phyloP scores from a whole-genome alignment of 2,797 vertebrate genomes.

The Phrynocephalus guinanensis region DNA sequence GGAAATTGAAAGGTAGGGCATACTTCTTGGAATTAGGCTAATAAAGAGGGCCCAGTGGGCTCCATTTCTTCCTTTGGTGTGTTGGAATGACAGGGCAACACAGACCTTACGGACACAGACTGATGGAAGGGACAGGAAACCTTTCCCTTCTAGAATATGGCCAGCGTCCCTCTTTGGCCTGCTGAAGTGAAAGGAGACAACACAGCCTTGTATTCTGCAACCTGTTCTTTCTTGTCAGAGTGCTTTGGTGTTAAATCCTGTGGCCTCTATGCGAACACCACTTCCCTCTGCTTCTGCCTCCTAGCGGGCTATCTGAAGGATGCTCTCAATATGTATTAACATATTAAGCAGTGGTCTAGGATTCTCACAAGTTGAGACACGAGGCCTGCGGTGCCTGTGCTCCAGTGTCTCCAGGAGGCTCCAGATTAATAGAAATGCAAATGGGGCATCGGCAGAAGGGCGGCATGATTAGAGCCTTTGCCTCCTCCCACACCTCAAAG shows the following conservation, averaged over 20 bases:
- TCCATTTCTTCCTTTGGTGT: background rate
- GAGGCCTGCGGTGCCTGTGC: constrained; percentile 83
- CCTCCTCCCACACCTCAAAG: constrained; percentile 81
- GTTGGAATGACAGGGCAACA: background rate
- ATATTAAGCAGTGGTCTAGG: constrained; percentile 82
- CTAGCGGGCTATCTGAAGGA: constrained; percentile 83
- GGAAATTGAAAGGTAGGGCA: too few relatives aligned
- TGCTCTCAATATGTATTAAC: constrained; percentile 85
- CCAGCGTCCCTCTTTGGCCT: constrained; percentile 57
- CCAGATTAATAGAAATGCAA: constrained; percentile 86
- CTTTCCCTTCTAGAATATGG: background rate
- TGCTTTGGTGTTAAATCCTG: constrained; percentile 72
- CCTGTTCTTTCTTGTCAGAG: constrained; percentile 71
- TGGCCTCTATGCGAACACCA: constrained; percentile 64
- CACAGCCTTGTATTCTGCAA: constrained; percentile 49
- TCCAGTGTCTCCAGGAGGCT: constrained; percentile 83
- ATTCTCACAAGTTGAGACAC: constrained; percentile 86
- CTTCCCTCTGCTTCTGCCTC: constrained; percentile 82
- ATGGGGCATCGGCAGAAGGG: constrained; percentile 84
- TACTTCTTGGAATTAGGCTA: too few relatives aligned
- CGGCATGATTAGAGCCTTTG: constrained; percentile 82
- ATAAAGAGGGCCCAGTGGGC: background rate
- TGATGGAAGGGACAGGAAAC: background rate
- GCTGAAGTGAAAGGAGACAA: constrained; percentile 20
- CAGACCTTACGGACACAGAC: background rate